These are phyloP conservation scores for Brotogeris chrysoptera DNA, from an alignment of 2,797 vertebrate species.

Conservation along the genomic window DNA sequence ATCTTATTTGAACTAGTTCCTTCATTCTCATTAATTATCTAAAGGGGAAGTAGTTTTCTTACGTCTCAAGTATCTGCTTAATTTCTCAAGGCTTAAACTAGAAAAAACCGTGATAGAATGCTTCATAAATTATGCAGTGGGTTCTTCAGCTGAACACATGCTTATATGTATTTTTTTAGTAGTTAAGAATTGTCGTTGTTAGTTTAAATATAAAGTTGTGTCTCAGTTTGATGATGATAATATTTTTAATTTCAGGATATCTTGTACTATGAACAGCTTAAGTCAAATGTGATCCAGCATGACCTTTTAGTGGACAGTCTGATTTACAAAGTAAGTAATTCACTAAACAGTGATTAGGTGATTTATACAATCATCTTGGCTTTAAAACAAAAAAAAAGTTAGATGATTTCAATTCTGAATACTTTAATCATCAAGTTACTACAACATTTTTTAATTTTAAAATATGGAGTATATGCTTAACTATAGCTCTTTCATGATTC, in stretches of 20 bases:
- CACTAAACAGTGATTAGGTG: neutral
- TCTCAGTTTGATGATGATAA: neutral
- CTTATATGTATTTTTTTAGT: neutral
- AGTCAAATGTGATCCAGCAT: constrained; percentile 93
- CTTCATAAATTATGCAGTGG: neutral
- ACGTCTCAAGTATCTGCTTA: neutral
- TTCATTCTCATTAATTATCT: neutral
- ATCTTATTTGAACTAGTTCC: neutral
- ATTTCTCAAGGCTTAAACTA: neutral
- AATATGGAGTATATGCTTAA: neutral
- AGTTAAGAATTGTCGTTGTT: neutral
- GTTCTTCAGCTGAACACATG: neutral
- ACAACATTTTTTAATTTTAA: neutral
- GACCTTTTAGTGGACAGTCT: constrained; percentile 96
- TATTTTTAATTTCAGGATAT: constrained; percentile 84
- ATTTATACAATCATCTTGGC: neutral
- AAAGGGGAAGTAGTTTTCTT: neutral
- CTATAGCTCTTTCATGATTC: neutral
- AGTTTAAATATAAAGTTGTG: neutral
- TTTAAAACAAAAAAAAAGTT: neutral
- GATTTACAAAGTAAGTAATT: constrained; percentile 92
- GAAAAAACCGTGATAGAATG: neutral
- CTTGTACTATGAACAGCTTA: constrained; percentile 96
- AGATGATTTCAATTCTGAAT: neutral
- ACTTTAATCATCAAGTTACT: neutral